Evolutionary conservation across 2,888 invertebrate genomes (phyloP).

Genomic region (Heliconius charithonia): DNA sequence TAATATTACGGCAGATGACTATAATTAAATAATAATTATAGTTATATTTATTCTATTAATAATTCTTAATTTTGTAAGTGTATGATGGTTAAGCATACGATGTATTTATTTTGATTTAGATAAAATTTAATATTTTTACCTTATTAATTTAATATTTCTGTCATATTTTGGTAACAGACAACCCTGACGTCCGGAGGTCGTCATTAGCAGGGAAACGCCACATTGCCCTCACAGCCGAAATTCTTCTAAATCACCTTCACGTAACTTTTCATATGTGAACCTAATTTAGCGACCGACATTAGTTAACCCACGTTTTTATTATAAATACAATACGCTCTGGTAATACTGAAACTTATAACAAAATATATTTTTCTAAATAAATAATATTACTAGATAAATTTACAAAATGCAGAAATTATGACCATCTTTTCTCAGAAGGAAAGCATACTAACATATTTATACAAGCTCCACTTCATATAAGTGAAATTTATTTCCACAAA

Average conservation of each 20-base stretch:
- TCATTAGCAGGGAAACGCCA: slow-evolving; percentile 74
- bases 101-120: background rate
- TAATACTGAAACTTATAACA: background rate
- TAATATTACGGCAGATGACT: background rate
- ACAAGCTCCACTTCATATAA: slow-evolving; percentile 5
- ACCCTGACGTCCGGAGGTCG: slow-evolving; percentile 57
- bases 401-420: slow-evolving; percentile 3
- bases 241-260: slow-evolving; percentile 68
- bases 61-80: background rate
- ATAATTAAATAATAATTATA: background rate
- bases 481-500: background rate
- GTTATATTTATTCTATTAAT: background rate
- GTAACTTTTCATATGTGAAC: slow-evolving; percentile 72
- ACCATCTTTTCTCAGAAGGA: background rate
- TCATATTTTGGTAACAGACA: slow-evolving; percentile 21
- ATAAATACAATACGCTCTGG: slow-evolving; percentile 30
- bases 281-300: slow-evolving; percentile 65
- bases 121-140: background rate
- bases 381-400: background rate
- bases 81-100: background rate
- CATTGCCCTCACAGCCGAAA: slow-evolving; percentile 56
- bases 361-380: background rate
- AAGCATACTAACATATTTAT: background rate
- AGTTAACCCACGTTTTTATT: slow-evolving; percentile 36
- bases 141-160: background rate